These are phyloP conservation scores for Kryphioiulus occultus DNA, from an alignment of 2,888 invertebrate genomes.

Conservation along the genomic window DNA sequence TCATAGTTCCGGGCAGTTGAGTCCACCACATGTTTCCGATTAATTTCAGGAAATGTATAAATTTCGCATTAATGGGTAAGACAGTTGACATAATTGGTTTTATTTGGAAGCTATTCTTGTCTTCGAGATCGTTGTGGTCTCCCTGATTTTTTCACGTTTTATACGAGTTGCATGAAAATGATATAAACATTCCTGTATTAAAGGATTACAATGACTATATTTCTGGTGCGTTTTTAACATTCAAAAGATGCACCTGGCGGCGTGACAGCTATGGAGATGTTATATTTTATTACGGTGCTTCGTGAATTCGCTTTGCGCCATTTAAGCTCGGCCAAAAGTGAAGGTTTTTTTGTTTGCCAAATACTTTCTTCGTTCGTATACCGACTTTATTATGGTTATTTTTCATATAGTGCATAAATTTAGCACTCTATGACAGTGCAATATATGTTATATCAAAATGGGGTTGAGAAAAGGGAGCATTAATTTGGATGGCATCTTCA, in stretches of 20 bases:
- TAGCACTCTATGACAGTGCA: slow-evolving; percentile 26
- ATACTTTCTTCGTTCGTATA: slow-evolving; percentile 39
- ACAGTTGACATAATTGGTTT: slow-evolving; percentile 13
- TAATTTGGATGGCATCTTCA: background rate
- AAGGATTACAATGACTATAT: slow-evolving; percentile 1
- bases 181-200: background rate
- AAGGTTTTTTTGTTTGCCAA: slow-evolving; percentile 27
- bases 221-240: background rate
- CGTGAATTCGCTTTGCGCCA: slow-evolving; percentile 43
- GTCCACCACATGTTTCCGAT: background rate
- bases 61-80: background rate
- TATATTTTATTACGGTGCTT: slow-evolving; percentile 13
- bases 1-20: background rate
- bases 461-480: slow-evolving; percentile 29
- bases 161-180: background rate
- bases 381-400: slow-evolving; percentile 13
- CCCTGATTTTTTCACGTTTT: background rate
- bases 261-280: slow-evolving; percentile 24
- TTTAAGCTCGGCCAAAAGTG: slow-evolving; percentile 33
- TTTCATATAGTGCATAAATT: background rate
- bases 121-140: background rate
- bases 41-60: slow-evolving; percentile 6
- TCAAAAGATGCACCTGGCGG: slow-evolving; percentile 29
- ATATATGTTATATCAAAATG: slow-evolving; percentile 27
- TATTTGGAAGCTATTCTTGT: background rate